Conservation (phyloP, 2,888 invertebrate species). For the Tupiocoris notatus region DNA sequence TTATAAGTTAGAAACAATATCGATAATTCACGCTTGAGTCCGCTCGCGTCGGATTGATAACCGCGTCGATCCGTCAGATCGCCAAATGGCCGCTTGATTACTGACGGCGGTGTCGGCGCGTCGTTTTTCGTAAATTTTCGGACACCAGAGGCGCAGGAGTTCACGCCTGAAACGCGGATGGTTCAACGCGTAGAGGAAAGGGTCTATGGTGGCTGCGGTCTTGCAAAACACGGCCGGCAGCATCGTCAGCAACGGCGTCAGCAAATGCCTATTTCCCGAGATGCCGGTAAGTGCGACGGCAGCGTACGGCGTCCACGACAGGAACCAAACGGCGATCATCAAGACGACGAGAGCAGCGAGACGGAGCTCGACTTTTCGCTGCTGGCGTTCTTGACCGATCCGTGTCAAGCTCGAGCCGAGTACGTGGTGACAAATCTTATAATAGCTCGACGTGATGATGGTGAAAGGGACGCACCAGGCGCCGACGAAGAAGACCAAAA, state of each 20-base stretch:
- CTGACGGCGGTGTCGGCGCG: background rate
- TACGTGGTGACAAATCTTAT: conserved; percentile 66
- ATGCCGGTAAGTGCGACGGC: conserved; percentile 69
- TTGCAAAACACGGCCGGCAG: conserved; percentile 78
- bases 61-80: conserved; percentile 4
- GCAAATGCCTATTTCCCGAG: conserved; percentile 60
- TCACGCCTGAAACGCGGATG: conserved; percentile 61
- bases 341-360: conserved; percentile 67
- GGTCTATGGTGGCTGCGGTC: conserved; percentile 76
- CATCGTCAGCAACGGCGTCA: conserved; percentile 72
- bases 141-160: conserved; percentile 35
- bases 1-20: too few species aligned
- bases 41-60: too few species aligned
- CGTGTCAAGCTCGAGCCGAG: conserved; percentile 46
- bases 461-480: conserved; percentile 73
- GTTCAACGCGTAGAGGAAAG: conserved; percentile 74
- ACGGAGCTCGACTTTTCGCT: conserved; percentile 67
- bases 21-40: too few species aligned
- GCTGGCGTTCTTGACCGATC: conserved; percentile 58
- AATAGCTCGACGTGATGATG: conserved; percentile 71
- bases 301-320: conserved; percentile 82
- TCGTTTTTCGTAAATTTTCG: conserved; percentile 12
- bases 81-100: conserved; percentile 25
- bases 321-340: conserved; percentile 71
- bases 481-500: conserved; percentile 71